Conservation (phyloP, 2,113 vertebrate genomes). For the Gavia stellata region DNA sequence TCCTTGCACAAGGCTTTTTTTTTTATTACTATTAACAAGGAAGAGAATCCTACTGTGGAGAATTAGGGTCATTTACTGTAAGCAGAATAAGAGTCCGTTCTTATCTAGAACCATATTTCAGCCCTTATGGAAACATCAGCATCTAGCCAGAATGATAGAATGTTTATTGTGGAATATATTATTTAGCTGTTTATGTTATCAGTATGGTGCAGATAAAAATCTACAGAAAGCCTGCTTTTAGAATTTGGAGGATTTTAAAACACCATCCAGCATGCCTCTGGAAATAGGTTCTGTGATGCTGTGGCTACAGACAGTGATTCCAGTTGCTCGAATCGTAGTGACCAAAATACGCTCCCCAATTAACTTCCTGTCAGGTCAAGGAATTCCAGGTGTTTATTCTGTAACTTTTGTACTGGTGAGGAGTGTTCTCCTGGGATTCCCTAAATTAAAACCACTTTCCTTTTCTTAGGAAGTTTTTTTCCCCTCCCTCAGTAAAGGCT, state of each 20-base stretch:
- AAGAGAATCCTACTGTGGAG: background rate
- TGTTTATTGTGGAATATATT: background rate
- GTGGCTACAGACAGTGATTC: background rate
- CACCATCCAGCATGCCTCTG: background rate
- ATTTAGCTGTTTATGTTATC: background rate
- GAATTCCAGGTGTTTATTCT: background rate
- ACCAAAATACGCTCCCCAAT: background rate
- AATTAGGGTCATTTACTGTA: background rate
- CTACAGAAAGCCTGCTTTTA: background rate
- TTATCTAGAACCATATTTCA: background rate
- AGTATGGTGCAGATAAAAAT: background rate
- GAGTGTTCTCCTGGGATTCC: background rate
- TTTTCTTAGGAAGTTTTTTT: background rate
- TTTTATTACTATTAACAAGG: background rate
- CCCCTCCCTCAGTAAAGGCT: background rate
- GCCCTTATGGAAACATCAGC: background rate
- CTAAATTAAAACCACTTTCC: background rate
- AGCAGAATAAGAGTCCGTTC: background rate
- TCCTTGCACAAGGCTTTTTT: background rate
- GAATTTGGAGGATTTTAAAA: background rate
- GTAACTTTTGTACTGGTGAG: background rate
- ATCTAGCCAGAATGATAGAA: background rate
- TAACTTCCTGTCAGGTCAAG: background rate
- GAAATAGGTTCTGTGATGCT: background rate
- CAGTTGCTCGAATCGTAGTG: background rate